A percentile compares a stretch with the other conserved stretches of the same genome.
These are phyloP conservation scores for Gastrophryne carolinensis DNA, from an alignment of 2,797 vertebrate genomes.

Conservation along the genomic window DNA sequence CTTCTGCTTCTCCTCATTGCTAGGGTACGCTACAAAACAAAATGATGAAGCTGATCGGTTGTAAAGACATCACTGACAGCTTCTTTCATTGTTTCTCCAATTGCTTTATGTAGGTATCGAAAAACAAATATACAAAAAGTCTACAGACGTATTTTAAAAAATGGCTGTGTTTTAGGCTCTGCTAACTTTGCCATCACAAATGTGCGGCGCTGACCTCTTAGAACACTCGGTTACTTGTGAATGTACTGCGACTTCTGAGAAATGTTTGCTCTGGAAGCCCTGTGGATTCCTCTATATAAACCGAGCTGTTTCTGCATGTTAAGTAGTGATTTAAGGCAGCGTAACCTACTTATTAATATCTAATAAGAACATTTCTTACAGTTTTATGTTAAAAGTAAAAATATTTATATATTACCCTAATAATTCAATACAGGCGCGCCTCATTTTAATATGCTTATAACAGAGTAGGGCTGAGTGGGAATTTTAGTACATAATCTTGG, in stretches of 20 bases:
- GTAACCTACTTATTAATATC: conserved; percentile 14
- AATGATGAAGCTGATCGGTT: too few relatives aligned
- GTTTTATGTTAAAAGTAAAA: conserved; percentile 17
- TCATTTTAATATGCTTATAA: background rate
- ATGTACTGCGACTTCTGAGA: conserved; percentile 4
- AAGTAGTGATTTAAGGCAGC: conserved; percentile 12
- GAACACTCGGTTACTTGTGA: conserved; percentile 14
- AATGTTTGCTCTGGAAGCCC: conserved; percentile 30
- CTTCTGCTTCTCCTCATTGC: too few relatives aligned
- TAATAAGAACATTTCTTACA: background rate
- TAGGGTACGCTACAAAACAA: too few relatives aligned
- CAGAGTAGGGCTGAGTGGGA: background rate
- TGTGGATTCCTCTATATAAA: conserved; percentile 22
- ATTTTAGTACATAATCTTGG: background rate
- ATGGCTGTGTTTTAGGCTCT: background rate
- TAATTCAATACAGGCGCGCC: conserved; percentile 1
- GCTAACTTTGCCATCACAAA: conserved; percentile 1
- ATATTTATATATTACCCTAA: background rate
- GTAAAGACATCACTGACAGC: too few relatives aligned
- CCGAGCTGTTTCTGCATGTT: conserved; percentile 5
- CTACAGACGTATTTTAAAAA: background rate
- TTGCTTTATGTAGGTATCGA: too few relatives aligned
- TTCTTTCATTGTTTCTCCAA: too few relatives aligned
- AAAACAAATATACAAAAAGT: background rate
- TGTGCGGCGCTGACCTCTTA: background rate